Base-by-base conservation (phyloP, 2,797 vertebrate genomes). In the Brachyrhaphis roseni region DNA sequence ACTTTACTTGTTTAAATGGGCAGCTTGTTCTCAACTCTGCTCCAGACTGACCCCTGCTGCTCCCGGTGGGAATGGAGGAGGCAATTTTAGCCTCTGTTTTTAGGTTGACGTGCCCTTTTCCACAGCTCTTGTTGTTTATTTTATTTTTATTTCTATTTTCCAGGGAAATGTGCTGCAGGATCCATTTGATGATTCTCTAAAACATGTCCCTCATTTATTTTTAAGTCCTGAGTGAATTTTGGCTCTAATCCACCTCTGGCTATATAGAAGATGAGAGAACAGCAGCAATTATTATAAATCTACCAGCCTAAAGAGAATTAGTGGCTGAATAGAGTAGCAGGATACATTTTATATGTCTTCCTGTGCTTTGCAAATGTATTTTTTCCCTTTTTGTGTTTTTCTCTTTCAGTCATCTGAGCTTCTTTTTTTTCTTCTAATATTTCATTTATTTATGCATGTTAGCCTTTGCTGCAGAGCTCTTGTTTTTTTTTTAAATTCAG, bases 31-130 rank as follows among this genome's bases (percentile, higher is more conserved):
- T 87, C 82, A 34, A 64, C 80, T 91, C 82, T 0, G 39, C 84
- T 85, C 76, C 82, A 89, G 87, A 90, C 88, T 87, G 89, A 86
- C 87, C 90, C 92, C 91, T 71, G 87, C 87, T 88, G 88, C 82
- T 91, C 84, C 80, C 87, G 79, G 82, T 81, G 51, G 87, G 86
- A 86, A 91, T 74, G 76, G 51, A 85, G 78, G 78, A 64, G 71
- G 53, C 87, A 82, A 89, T 91, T 88, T 90, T 74, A 82, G 79
- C 85, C 88, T 83, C 41, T 62, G 49, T 28, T 85, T 86, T 88
- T 68, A 78, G 90, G 89, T 78, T 39, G 71, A 87, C 77, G 57
- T 90, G 86, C 77, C 86, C 90, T 92, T 92, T 91, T 90, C 89
- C 74, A 89, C 62, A 28, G 76, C 78, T 68, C 62, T 31, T 62